A percentile compares a stretch with the other conserved stretches of the same genome.
Evolutionary conservation across 2,113 vertebrate species (phyloP).

Genomic region (Ifrita kowaldi): DNA sequence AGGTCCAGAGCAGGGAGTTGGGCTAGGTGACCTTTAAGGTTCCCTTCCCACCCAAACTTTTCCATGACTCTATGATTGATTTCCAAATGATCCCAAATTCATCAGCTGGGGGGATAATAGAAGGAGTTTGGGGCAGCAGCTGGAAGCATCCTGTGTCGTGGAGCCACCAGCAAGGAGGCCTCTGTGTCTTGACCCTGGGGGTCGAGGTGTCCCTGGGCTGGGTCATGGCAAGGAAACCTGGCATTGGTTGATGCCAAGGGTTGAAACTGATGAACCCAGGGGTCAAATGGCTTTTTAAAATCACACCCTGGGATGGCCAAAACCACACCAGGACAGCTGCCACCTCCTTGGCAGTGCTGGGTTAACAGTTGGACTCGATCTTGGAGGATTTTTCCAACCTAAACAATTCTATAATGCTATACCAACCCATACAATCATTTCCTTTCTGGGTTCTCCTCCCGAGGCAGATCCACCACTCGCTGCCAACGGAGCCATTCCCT

Average conservation of each 20-base stretch:
- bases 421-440: not conserved
- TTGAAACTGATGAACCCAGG: not conserved
- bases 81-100: not conserved
- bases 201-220: fast-evolving
- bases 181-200: not conserved
- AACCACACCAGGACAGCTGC: not conserved
- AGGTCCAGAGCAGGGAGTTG: not conserved
- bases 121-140: not conserved
- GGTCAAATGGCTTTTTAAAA: not conserved
- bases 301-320: not conserved
- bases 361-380: fast-evolving
- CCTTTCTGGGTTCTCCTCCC: not conserved
- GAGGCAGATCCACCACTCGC: fast-evolving
- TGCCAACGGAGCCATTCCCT: not conserved
- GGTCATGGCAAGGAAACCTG: not conserved
- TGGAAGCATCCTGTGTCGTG: not conserved
- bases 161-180: not conserved
- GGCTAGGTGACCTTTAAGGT: not conserved
- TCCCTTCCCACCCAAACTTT: not conserved
- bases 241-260: not conserved
- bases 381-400: not conserved
- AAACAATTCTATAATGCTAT: not conserved
- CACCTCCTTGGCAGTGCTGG: not conserved
- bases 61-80: not conserved
- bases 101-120: not conserved